A percentile compares a stretch with the other conserved stretches of the same genome.
Conservation (phyloP, 1,140 invertebrate genomes). For the Lamellibrachia luymesi region DNA sequence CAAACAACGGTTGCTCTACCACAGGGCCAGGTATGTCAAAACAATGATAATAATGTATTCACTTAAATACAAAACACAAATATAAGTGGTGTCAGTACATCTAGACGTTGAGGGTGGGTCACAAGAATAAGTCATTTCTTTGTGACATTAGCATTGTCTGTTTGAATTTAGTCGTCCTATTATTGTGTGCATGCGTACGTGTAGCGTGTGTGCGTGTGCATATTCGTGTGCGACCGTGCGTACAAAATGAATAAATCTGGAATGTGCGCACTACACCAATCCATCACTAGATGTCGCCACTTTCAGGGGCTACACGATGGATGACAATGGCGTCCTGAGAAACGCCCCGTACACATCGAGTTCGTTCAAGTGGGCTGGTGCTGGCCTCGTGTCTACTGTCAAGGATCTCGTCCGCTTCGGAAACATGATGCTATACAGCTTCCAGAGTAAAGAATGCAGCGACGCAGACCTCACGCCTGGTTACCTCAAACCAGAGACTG, state of each 20-base stretch:
- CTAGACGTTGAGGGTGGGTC: too few species aligned
- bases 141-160: too few species aligned
- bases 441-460: conserved; percentile 38
- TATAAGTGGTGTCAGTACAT: too few species aligned
- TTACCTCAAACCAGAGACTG: conserved; percentile 48
- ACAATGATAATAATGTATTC: too few species aligned
- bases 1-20: conserved; percentile 56
- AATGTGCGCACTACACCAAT: too few species aligned
- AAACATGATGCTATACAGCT: conserved; percentile 61
- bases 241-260: too few species aligned
- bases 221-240: too few species aligned
- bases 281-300: neutral
- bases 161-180: too few species aligned
- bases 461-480: conserved; percentile 29
- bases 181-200: too few species aligned
- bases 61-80: too few species aligned
- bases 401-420: conserved; percentile 61
- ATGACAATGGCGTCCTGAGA: conserved; percentile 45
- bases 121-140: too few species aligned
- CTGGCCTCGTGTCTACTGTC: conserved; percentile 62
- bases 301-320: conserved; percentile 58
- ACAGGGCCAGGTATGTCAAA: conserved; percentile 54
- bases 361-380: conserved; percentile 66
- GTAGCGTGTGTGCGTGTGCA: too few species aligned
- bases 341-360: conserved; percentile 64